Evolutionary conservation across 2,113 vertebrate species (phyloP).

Genomic region (Catharus bicknelli): DNA sequence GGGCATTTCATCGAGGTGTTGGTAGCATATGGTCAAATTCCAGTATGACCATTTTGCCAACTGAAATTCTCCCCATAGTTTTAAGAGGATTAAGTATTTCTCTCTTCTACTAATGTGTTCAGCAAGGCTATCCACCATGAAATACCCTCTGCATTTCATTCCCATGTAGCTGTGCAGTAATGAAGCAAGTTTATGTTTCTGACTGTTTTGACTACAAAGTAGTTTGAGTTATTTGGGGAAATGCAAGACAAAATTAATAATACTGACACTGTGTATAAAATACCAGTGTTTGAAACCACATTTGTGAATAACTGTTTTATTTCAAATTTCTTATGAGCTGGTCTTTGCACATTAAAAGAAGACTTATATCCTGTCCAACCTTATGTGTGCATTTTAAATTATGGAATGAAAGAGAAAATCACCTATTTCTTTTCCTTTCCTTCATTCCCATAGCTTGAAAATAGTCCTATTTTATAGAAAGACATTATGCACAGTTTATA

Average conservation of each 20-base stretch:
- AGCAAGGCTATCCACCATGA: neutral
- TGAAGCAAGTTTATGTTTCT: constrained; percentile 52
- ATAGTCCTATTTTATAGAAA: neutral
- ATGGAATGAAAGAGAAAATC: constrained; percentile 7
- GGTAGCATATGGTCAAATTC: constrained; percentile 47
- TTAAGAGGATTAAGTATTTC: constrained; percentile 36
- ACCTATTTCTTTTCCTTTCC: neutral
- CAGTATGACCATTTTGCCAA: constrained; percentile 34
- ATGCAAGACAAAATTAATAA: constrained; percentile 62
- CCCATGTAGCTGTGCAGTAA: neutral
- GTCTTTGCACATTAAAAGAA: constrained; percentile 17
- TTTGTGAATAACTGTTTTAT: constrained; percentile 61
- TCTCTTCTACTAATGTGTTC: neutral
- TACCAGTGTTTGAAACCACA: constrained; percentile 43
- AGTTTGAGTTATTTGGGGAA: constrained; percentile 47
- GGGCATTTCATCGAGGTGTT: constrained; percentile 20
- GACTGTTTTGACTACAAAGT: constrained; percentile 61
- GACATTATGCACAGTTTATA: neutral
- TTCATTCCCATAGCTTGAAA: neutral
- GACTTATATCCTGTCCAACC: constrained; percentile 8
- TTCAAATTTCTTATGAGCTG: constrained; percentile 48
- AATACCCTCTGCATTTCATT: constrained; percentile 30
- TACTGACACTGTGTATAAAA: constrained; percentile 63
- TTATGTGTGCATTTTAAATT: constrained; percentile 19
- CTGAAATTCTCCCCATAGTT: constrained; percentile 38